phyloP scores from a whole-genome alignment of 1,140 invertebrate genomes.

The Parasteatoda tepidariorum region DNA sequence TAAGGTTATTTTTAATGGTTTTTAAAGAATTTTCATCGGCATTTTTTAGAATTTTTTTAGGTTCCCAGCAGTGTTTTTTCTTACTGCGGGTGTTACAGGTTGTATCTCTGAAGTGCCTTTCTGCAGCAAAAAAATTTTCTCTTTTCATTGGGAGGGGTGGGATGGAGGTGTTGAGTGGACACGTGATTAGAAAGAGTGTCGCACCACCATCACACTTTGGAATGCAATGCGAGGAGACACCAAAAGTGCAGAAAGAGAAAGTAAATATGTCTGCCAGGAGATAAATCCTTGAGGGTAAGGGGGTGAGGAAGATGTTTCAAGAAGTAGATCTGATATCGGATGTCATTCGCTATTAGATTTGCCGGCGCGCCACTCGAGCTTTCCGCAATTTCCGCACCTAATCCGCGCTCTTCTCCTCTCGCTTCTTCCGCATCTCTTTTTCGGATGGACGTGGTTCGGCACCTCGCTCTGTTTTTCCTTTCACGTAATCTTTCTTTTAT shows the following conservation, averaged over 20 bases:
- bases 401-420: constrained; percentile 14
- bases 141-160: too few relatives aligned
- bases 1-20: too few relatives aligned
- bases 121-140: too few relatives aligned
- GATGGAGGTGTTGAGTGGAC: too few relatives aligned
- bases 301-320: not conserved
- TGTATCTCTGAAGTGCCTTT: too few relatives aligned
- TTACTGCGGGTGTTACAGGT: too few relatives aligned
- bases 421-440: constrained; percentile 38
- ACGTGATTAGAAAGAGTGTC: too few relatives aligned
- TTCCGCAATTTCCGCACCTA: constrained; percentile 48
- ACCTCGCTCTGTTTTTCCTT: not conserved
- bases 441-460: constrained; percentile 11
- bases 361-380: constrained; percentile 30
- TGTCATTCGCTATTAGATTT: constrained; percentile 46
- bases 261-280: constrained; percentile 15
- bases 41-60: too few relatives aligned
- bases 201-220: too few relatives aligned
- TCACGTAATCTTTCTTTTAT: not conserved
- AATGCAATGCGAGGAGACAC: too few relatives aligned
- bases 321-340: constrained; percentile 12
- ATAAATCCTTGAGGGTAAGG: not conserved
- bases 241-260: not conserved
- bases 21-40: too few relatives aligned
- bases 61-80: too few relatives aligned